Evolutionary conservation across 2,888 invertebrate genomes (phyloP).

Genomic region (Nephrotoma guestfalica): DNA sequence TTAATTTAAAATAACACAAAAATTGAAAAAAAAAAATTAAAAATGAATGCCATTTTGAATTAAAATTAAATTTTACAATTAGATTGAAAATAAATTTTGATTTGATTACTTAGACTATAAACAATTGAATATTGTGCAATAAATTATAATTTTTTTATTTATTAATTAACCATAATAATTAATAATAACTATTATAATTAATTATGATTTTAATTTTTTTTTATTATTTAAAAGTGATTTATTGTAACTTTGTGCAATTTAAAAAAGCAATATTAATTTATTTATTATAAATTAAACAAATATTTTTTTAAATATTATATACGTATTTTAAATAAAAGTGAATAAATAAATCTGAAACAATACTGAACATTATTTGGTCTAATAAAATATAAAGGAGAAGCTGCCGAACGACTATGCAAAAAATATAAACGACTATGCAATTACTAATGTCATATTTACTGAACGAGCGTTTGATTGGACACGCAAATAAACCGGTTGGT

Average conservation of each 20-base stretch:
- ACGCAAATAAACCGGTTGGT: no score
- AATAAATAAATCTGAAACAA: neutral
- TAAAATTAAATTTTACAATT: neutral
- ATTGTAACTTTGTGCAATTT: neutral
- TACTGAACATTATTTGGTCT: no score
- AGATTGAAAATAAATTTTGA: neutral
- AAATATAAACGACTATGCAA: fast-evolving
- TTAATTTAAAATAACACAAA: neutral
- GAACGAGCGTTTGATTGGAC: no score
- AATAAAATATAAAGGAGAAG: no score
- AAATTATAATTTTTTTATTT: neutral
- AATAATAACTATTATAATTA: neutral
- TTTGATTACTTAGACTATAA: neutral
- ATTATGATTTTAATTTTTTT: neutral
- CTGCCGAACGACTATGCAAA: no score
- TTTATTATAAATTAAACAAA: neutral
- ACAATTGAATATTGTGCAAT: neutral
- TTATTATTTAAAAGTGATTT: neutral
- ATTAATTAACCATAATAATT: no score
- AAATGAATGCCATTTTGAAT: neutral
- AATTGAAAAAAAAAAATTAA: neutral
- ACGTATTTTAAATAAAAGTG: neutral
- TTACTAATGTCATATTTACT: no score
- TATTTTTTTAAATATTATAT: neutral
- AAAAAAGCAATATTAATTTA: neutral